Percentiles rank a stretch among this genome's conserved stretches.
These are phyloP conservation scores for Celastrina argiolus DNA, from an alignment of 2,888 invertebrate genomes.

Conservation along the genomic window DNA sequence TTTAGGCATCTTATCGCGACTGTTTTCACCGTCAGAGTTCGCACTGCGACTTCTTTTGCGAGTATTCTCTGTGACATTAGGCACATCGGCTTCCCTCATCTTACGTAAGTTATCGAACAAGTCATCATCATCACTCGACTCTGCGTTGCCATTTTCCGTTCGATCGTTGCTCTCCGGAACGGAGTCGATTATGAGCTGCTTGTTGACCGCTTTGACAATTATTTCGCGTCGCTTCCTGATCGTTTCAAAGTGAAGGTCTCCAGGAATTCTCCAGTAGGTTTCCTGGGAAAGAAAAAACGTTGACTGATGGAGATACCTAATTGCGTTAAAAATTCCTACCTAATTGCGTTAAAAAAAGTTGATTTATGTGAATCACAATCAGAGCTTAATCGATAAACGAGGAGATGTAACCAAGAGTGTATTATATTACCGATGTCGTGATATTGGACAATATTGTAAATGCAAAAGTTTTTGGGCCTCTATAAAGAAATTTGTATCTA, in stretches of 20 bases:
- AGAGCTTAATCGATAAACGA: background rate
- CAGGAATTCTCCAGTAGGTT: slow-evolving; percentile 92
- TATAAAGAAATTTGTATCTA: too few species aligned
- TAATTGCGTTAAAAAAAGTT: background rate
- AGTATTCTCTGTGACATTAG: slow-evolving; percentile 30
- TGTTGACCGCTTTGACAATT: slow-evolving; percentile 75
- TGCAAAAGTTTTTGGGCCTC: too few species aligned
- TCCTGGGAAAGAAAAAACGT: slow-evolving; percentile 74
- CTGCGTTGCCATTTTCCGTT: slow-evolving; percentile 27
- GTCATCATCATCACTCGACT: slow-evolving; percentile 50
- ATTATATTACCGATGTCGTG: background rate
- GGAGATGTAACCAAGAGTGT: background rate
- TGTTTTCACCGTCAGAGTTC: slow-evolving; percentile 48
- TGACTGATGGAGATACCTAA: background rate
- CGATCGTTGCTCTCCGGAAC: slow-evolving; percentile 25
- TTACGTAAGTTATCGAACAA: slow-evolving; percentile 64
- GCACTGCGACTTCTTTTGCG: slow-evolving; percentile 58
- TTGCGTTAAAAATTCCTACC: background rate
- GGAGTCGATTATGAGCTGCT: slow-evolving; percentile 59
- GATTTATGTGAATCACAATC: background rate
- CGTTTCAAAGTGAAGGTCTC: slow-evolving; percentile 73
- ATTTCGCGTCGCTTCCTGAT: slow-evolving; percentile 77
- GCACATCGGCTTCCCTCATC: slow-evolving; percentile 45
- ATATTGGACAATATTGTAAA: too few species aligned
- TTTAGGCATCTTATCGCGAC: slow-evolving; percentile 55